Base-by-base conservation (phyloP, 2,113 vertebrate species). In the Orycteropus afer region DNA sequence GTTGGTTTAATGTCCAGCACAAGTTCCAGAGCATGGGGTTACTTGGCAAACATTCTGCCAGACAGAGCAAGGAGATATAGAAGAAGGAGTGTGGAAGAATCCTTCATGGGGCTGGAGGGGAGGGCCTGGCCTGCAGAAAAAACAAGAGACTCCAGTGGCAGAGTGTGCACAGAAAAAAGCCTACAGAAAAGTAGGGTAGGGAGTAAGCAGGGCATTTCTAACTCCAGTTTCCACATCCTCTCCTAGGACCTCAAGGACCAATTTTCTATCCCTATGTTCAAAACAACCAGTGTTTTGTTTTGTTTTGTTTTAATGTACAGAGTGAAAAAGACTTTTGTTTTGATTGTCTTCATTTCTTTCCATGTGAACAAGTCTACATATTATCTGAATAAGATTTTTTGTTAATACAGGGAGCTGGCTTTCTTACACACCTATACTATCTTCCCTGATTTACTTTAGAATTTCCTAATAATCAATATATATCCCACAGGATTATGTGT, bases 241-340 rank as follows among this genome's bases (percentile, higher is more conserved):
- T 76, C 42, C 40, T 42, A 80, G 13, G 15, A 23, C 34, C 32
- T 86, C 61, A 73, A 65, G 90, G 37, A 49, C 45, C 25, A 22
- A 63, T 45, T 27, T 73, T 67, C 55, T 42, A 84, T 14, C 32
- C 27, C 69, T 71, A 67, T 74, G 2, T 89, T 89, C 49, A 97
- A 95, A 92, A 61, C 37, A 81, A 71, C 29, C 77, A 34, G 5
- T 85, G n/a, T n/a, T n/a, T n/a, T n/a, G n/a, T n/a, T n/a, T n/a
- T n/a, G n/a, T n/a, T n/a, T n/a, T n/a, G n/a, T 71, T 93, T 40
- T 59, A n/a, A 61, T 92, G 69, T 71, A 76, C 22, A 88, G 22
- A 85, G 32, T 76, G 11, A 92, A 94, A 77, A 77, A 29, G 22
- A 69, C 61, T 51, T 89, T 51, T n/a, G 47, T 81, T 92, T 85